A percentile compares a stretch with the other conserved stretches of the same genome.
These are phyloP conservation scores for Phrynocephalus vlangalii DNA, from an alignment of 2,797 vertebrate genomes.

Conservation along the genomic window DNA sequence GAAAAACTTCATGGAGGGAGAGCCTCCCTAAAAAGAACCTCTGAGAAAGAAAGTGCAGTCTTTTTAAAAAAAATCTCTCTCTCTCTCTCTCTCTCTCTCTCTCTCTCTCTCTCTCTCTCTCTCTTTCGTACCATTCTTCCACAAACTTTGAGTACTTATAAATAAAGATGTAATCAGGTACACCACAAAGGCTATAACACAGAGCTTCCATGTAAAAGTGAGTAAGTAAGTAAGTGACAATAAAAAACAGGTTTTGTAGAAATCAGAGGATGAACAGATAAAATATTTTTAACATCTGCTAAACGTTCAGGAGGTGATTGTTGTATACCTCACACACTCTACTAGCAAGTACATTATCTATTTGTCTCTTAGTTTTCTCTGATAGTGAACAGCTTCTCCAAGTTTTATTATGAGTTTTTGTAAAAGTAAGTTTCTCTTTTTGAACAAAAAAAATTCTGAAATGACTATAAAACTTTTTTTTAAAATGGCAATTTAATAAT, in stretches of 20 bases:
- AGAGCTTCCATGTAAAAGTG: too few species aligned
- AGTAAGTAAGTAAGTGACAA: too few species aligned
- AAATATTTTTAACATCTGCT: conserved; percentile 68
- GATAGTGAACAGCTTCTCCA: conserved; percentile 69
- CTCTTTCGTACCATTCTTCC: not conserved
- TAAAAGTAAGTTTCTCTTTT: conserved; percentile 76
- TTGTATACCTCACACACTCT: conserved; percentile 40
- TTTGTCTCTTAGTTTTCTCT: conserved; percentile 58
- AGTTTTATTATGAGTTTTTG: conserved; percentile 73
- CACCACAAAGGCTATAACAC: not conserved
- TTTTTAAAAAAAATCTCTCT: not conserved
- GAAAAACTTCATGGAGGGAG: conserved; percentile 41
- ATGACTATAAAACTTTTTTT: conserved; percentile 79
- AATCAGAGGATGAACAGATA: conserved; percentile 20
- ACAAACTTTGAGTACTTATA: not conserved
- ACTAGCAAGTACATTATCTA: conserved; percentile 61
- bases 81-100: too few species aligned
- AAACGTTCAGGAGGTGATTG: conserved; percentile 45
- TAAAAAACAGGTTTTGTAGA: not conserved
- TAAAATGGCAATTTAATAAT: conserved; percentile 74
- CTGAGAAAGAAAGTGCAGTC: not conserved
- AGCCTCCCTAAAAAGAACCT: not conserved
- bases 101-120: not conserved
- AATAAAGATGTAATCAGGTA: conserved; percentile 44
- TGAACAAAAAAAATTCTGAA: conserved; percentile 71